Percentiles rank a stretch among this genome's conserved stretches.
These are phyloP conservation scores for Danio jaintianensis DNA, from an alignment of 2,797 vertebrate species.

Conservation along the genomic window DNA sequence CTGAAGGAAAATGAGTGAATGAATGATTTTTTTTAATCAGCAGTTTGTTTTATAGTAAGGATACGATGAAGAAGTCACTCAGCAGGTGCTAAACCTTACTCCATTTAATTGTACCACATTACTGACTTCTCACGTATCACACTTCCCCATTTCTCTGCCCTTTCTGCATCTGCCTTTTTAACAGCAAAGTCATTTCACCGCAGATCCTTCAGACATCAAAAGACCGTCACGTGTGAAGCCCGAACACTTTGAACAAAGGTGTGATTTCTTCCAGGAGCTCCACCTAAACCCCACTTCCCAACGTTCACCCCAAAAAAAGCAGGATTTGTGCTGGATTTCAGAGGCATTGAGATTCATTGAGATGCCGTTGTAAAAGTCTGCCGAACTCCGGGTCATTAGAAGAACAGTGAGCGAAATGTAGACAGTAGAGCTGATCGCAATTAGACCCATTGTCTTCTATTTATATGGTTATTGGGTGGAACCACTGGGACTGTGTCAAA, in stretches of 20 bases:
- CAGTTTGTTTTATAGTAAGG: neutral
- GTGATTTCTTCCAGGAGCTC: slow-evolving; percentile 61
- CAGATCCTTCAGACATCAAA: slow-evolving; percentile 67
- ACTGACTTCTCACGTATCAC: slow-evolving; percentile 28
- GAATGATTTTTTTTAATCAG: no score
- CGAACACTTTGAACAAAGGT: slow-evolving; percentile 66
- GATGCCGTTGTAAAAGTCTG: slow-evolving; percentile 47
- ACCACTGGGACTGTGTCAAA: slow-evolving; percentile 71
- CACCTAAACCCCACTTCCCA: slow-evolving; percentile 6
- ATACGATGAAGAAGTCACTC: slow-evolving; percentile 5
- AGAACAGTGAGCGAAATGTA: slow-evolving; percentile 36
- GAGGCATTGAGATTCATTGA: slow-evolving; percentile 48
- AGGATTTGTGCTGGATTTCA: slow-evolving; percentile 8
- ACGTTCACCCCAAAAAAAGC: neutral
- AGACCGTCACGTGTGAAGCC: slow-evolving; percentile 56
- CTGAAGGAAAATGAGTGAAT: no score
- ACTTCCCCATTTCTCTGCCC: neutral
- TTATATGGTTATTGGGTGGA: slow-evolving; percentile 86
- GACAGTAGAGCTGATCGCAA: slow-evolving; percentile 73
- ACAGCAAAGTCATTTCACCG: slow-evolving; percentile 11
- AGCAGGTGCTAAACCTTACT: slow-evolving; percentile 5
- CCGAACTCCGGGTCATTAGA: slow-evolving; percentile 62
- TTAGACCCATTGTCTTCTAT: slow-evolving; percentile 78
- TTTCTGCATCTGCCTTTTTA: slow-evolving; percentile 13
- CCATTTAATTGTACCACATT: slow-evolving; percentile 22